A percentile compares a stretch with the other conserved stretches of the same genome.
phyloP scores from a whole-genome alignment of 2,888 invertebrate species.

The Chrysotoxum bicinctum region DNA sequence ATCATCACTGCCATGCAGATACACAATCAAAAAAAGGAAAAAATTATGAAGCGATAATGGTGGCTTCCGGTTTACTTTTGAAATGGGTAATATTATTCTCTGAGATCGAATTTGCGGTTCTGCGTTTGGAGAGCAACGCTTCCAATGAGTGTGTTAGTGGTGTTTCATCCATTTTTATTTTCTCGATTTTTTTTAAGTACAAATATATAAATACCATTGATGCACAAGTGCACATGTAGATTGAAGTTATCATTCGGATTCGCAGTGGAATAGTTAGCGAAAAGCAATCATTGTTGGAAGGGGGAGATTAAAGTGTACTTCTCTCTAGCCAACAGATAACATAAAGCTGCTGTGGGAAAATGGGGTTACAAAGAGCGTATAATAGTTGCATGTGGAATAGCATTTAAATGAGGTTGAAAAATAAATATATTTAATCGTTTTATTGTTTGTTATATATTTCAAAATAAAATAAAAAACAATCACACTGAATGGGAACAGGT shows the following conservation, averaged over 20 bases:
- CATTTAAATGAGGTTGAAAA: neutral
- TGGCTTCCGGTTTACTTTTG: slow-evolving; percentile 20
- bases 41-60: neutral
- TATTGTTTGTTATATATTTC: neutral
- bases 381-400: neutral
- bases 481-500: neutral
- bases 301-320: neutral
- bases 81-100: slow-evolving; percentile 8
- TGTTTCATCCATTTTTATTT: neutral
- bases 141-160: neutral
- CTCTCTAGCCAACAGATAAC: neutral
- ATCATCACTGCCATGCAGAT: neutral
- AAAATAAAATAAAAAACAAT: neutral
- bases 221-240: neutral
- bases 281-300: neutral
- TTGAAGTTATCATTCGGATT: neutral
- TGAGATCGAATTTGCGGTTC: slow-evolving; percentile 1
- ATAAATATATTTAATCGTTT: neutral
- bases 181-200: neutral
- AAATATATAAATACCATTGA: neutral
- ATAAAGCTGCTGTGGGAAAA: neutral
- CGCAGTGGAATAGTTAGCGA: neutral
- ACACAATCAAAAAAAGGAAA: slow-evolving; percentile 2
- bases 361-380: neutral
- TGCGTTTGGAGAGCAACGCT: neutral